phyloP scores from a whole-genome alignment of 2,888 invertebrate species.

The Plemyria rubiginata region DNA sequence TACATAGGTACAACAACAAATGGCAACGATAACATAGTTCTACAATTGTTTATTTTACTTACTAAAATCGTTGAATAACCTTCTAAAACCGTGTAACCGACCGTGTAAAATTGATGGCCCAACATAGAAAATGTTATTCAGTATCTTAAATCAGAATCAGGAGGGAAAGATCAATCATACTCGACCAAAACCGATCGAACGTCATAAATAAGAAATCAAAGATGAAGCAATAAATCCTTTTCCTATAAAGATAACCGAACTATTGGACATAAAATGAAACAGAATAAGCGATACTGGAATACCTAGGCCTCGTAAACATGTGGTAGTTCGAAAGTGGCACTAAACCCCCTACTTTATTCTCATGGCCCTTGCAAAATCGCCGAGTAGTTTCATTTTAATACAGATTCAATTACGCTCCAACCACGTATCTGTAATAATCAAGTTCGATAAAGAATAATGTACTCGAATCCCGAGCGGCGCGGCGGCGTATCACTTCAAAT shows the following conservation, averaged over 20 bases:
- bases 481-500: slow-evolving; percentile 5
- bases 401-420: slow-evolving; percentile 40
- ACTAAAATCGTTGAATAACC: no score
- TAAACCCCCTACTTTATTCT: slow-evolving; percentile 34
- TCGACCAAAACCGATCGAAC: slow-evolving; percentile 13
- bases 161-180: slow-evolving; percentile 25
- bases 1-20: no score
- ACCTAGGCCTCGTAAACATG: slow-evolving; percentile 28
- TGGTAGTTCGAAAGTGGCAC: slow-evolving; percentile 7
- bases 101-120: slow-evolving; percentile 4
- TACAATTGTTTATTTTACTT: no score
- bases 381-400: slow-evolving; percentile 40
- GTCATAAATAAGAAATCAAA: slow-evolving; percentile 34
- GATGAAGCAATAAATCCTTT: slow-evolving; percentile 29
- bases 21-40: no score
- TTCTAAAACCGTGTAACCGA: neutral
- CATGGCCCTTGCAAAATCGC: slow-evolving; percentile 5
- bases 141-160: slow-evolving; percentile 23
- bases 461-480: slow-evolving; percentile 35
- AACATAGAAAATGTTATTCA: slow-evolving; percentile 20
- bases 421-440: slow-evolving; percentile 44
- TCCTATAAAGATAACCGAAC: slow-evolving; percentile 31
- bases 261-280: slow-evolving; percentile 33
- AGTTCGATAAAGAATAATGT: slow-evolving; percentile 48
- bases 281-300: slow-evolving; percentile 22